Conservation (phyloP, 1,140 invertebrate species). For the Propsilocerus akamusi region DNA sequence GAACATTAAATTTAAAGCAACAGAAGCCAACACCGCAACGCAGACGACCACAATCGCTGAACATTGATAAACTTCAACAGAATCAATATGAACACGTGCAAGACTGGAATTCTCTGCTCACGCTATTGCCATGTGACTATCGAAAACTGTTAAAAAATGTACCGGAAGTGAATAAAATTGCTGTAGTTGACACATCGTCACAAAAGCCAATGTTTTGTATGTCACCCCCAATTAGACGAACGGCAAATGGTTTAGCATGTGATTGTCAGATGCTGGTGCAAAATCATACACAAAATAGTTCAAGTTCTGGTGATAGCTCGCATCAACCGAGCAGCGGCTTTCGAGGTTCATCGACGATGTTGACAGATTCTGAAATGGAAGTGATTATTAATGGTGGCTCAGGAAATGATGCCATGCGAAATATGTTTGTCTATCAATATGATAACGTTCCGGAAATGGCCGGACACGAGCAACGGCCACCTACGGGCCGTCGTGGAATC, state of each 20-base stretch:
- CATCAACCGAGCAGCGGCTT: conserved; percentile 69
- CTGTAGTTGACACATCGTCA: conserved; percentile 13
- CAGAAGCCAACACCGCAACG: conserved; percentile 8
- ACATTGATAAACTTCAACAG: conserved; percentile 59
- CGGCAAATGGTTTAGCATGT: conserved; percentile 33
- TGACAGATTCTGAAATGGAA: conserved; percentile 53
- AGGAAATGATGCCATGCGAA: conserved; percentile 16
- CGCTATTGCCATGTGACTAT: conserved; percentile 67
- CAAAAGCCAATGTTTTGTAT: conserved; percentile 46
- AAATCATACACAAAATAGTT: conserved; percentile 16
- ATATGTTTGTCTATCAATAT: conserved; percentile 60
- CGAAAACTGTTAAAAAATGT: conserved; percentile 49
- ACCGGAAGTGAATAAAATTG: conserved; percentile 35
- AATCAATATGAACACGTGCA: conserved; percentile 64
- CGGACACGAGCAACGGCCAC: conserved; percentile 15
- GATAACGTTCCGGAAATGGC: conserved; percentile 37
- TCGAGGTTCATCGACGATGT: conserved; percentile 62
- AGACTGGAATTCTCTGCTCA: conserved; percentile 81
- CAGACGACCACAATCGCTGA: conserved; percentile 60
- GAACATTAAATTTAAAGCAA: conserved; percentile 11
- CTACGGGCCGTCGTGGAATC: conserved; percentile 42
- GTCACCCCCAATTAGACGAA: conserved; percentile 33
- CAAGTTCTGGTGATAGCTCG: conserved; percentile 51
- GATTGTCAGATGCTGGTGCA: conserved; percentile 33
- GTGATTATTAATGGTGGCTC: conserved; percentile 12